Conservation (phyloP, 2,888 invertebrate genomes). For the Coecobrya sp. region DNA sequence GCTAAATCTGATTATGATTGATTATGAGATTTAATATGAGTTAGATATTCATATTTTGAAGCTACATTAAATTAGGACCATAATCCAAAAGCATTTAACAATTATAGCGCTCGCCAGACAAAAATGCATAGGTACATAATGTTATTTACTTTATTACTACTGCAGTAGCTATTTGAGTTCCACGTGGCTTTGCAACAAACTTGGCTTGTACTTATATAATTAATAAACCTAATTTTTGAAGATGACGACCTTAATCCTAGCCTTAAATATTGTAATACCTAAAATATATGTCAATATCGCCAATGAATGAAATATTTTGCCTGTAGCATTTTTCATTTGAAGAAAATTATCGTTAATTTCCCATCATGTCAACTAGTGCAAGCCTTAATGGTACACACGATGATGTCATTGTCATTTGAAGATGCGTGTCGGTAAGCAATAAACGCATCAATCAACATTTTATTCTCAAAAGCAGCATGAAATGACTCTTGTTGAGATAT, state of each 20-base stretch:
- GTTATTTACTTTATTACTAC: no score
- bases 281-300: not conserved
- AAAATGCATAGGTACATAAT: no score
- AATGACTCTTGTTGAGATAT: not conserved
- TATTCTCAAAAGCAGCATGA: slow-evolving; percentile 19
- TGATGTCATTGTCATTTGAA: not conserved
- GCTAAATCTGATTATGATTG: no score
- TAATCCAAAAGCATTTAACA: no score
- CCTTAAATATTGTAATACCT: slow-evolving; percentile 17
- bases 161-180: no score
- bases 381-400: not conserved
- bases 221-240: not conserved
- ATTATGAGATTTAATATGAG: no score
- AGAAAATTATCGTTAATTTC: not conserved
- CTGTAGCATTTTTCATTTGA: not conserved
- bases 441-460: not conserved
- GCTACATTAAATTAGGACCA: no score
- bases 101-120: no score
- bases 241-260: slow-evolving; percentile 48
- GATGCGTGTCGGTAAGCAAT: not conserved
- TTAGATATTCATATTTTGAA: no score
- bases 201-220: no score
- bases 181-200: no score
- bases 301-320: not conserved
- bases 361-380: not conserved